Conservation (phyloP, 2,113 vertebrate genomes). For the Mohoua ochrocephala region DNA sequence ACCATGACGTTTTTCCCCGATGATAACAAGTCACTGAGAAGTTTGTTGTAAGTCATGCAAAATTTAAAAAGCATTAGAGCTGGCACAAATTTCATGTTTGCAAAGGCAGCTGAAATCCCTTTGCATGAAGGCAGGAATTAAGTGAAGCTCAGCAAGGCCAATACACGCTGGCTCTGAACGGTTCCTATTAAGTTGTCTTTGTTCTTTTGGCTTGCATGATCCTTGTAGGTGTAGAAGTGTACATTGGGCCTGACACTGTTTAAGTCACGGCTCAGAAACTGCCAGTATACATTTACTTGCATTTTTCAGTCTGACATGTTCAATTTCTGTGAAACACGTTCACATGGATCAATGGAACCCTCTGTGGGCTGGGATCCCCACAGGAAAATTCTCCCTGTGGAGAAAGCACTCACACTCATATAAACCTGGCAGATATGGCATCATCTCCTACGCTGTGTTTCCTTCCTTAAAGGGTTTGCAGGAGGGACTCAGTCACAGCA, state of each 20-base stretch:
- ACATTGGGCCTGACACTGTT: background rate
- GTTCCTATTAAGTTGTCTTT: background rate
- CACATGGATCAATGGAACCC: background rate
- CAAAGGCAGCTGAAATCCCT: conserved; percentile 42
- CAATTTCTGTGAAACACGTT: background rate
- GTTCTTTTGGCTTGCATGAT: background rate
- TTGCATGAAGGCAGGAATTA: background rate
- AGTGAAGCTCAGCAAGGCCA: background rate
- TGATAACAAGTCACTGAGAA: background rate
- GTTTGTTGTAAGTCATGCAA: background rate
- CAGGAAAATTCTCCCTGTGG: background rate
- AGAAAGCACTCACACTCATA: background rate
- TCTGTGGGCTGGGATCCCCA: background rate
- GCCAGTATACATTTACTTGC: background rate
- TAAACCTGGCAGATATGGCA: background rate
- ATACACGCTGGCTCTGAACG: background rate
- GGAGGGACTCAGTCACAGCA: background rate
- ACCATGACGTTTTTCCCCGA: background rate
- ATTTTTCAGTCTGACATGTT: background rate
- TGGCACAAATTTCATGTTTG: conserved; percentile 27
- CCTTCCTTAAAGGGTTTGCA: background rate
- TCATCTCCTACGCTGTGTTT: background rate
- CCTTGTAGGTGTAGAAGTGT: background rate
- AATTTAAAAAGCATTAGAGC: conserved; percentile 40
- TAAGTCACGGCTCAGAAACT: background rate